Evolutionary conservation across 2,797 vertebrate species (phyloP).

Genomic region (Pyrocephalus nanus): DNA sequence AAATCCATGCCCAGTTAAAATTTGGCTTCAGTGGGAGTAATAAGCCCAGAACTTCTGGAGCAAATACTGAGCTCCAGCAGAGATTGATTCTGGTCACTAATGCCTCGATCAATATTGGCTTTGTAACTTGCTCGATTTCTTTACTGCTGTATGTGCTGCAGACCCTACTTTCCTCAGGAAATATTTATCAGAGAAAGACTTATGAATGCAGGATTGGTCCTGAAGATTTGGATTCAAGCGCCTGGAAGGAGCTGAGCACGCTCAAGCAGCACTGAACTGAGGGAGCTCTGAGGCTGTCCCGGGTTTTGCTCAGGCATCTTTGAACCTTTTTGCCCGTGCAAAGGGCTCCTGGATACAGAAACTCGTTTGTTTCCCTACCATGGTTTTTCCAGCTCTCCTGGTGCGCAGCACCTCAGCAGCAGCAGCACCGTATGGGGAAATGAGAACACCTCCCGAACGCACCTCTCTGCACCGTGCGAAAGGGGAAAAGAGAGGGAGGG

Average conservation of each 20-base stretch:
- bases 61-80: background rate
- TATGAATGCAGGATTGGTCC: background rate
- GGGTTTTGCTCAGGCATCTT: background rate
- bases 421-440: background rate
- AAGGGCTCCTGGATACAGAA: background rate
- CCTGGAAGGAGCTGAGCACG: background rate
- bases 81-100: background rate
- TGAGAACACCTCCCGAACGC: background rate
- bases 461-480: fast-evolving
- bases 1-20: background rate
- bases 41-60: background rate
- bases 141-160: background rate
- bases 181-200: background rate
- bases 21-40: background rate
- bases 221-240: background rate
- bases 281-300: background rate
- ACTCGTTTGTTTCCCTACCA: background rate
- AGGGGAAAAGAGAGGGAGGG: too few species aligned
- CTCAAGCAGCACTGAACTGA: background rate
- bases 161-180: background rate
- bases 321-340: background rate
- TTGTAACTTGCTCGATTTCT: background rate
- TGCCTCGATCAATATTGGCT: background rate
- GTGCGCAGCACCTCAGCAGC: fast-evolving
- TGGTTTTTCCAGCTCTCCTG: background rate